A percentile compares a stretch with the other conserved stretches of the same genome.
phyloP scores from a whole-genome alignment of 2,113 vertebrate genomes.

The Dinomys branickii region DNA sequence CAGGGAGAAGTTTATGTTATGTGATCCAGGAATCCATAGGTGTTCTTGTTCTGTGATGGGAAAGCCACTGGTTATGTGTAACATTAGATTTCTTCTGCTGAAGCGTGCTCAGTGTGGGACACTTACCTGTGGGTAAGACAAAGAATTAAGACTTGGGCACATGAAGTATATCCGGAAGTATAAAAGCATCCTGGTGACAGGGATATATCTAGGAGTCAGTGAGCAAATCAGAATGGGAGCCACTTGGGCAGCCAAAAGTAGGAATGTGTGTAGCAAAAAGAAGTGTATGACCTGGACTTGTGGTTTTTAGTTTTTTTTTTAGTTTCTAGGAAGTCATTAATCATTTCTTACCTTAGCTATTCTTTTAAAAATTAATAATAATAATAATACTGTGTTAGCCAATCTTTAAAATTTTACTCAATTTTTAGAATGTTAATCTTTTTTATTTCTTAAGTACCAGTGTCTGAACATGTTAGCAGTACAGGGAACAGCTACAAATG shows the following conservation, averaged over 20 bases:
- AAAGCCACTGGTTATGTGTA: background rate
- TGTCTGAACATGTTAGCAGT: background rate
- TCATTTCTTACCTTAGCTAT: background rate
- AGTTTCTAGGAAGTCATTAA: slow-evolving; percentile 9
- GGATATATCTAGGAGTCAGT: background rate
- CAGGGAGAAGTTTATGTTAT: background rate
- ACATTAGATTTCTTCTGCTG: background rate
- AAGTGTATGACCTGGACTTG: background rate
- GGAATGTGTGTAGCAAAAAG: background rate
- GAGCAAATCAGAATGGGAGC: background rate
- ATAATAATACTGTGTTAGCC: background rate
- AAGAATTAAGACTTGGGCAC: background rate
- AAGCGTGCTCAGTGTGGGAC: background rate
- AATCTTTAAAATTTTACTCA: background rate
- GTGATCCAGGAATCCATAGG: background rate
- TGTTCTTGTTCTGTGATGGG: background rate
- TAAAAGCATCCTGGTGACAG: background rate
- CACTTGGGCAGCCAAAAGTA: background rate
- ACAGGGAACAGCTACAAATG: background rate
- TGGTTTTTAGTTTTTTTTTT: background rate
- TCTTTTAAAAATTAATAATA: background rate
- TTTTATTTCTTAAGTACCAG: background rate
- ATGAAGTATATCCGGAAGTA: background rate
- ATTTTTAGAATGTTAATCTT: background rate
- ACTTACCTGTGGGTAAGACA: background rate